Base-by-base conservation (phyloP, 2,888 invertebrate genomes). In the Agonum fuliginosum region DNA sequence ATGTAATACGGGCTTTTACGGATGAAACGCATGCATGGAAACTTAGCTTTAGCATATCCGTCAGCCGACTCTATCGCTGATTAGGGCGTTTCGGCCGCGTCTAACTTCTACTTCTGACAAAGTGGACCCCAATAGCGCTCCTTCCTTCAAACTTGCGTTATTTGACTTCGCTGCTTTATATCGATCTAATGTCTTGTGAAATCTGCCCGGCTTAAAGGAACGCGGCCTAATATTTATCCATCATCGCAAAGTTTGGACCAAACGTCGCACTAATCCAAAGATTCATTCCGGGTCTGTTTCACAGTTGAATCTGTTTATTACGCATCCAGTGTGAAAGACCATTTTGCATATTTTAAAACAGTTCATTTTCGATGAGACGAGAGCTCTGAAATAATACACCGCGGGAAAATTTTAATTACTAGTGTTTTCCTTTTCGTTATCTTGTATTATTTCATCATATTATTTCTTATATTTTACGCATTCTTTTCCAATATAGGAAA, bases 171-270 rank as follows among this genome's bases (percentile, higher is more conserved):
- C 46, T 17, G 70, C 48, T 72, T 51, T 34, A 48, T 71, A 71
- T 71, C 71, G 71, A 72, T 72, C 58, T 72, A 72, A 72, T 72
- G 72, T 72, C 43, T 46, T 72, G 72, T 58, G 72, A 72, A 72
- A 72, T 72, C 72, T 72, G 54, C 41, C 48, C 46, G 14, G 70
- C 34, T 54, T 72, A 34, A 72, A 34, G 72, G 58, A 58, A 54
- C 51, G n/a, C n/a, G 54, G 19, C 58, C 37, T 72, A 72, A 72
- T 72, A 72, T 72, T 72, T 72, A 72, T 72, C 72, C 51, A 48
- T 34, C 71, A 48, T 30, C 48, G n/a, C 71, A 51, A 71, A 71
- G 71, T 71, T 30, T 67, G 41, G 27, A 22, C 67, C 12, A 17
- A 6, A 17, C 20, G 30, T 14, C 67, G 41, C 67, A 12, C 41